Base-by-base conservation (phyloP, 2,888 invertebrate genomes). In the Rhogogaster chlorosoma region DNA sequence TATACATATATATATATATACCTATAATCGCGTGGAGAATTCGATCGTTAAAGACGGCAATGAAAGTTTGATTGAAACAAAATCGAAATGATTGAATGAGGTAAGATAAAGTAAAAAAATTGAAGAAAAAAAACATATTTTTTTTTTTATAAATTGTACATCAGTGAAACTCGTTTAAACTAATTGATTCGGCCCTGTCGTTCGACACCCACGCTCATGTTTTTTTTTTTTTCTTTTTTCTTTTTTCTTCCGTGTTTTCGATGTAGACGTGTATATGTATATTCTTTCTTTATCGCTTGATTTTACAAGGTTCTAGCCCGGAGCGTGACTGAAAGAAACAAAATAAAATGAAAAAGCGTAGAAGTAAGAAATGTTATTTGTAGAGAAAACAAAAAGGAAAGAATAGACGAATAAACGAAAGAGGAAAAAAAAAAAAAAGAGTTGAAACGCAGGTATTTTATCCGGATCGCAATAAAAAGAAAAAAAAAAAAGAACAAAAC, bases 81-180 rank as follows among this genome's bases (percentile, higher is more conserved):
- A 67, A 18, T 32, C 67, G 32, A 26, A 10, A 67, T 67, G 32
- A 67, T 32, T 18, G 9, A 10, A 29, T 29, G 0, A 26, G n/a
- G n/a, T n/a, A 29, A 26, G 0, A 26, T n/a, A 18, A 2, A 49
- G 5, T 6, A 0, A 49, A 18, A 49, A 18, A 49, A 53, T n/a
- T n/a, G n/a, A n/a, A n/a, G 12, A 61, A 12, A 2, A 12, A 12
- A 26, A 61, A 26, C 10, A 26, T 26, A n/a, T n/a, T n/a, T n/a
- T n/a, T n/a, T n/a, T n/a, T n/a, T n/a, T n/a, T n/a, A n/a, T n/a
- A n/a, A n/a, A n/a, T 12, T 12, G 22, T 61, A 22, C 10, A 61
- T 61, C 61, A 12, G 61, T 61, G 61, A 61, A 61, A 61, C 61
- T 61, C 61, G 61, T 61, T 61, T 61, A 26, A 61, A 29, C 61